Percentiles rank a stretch among this genome's conserved stretches.
phyloP scores from a whole-genome alignment of 2,888 invertebrate genomes.

The Didymodactylos carnosus region DNA sequence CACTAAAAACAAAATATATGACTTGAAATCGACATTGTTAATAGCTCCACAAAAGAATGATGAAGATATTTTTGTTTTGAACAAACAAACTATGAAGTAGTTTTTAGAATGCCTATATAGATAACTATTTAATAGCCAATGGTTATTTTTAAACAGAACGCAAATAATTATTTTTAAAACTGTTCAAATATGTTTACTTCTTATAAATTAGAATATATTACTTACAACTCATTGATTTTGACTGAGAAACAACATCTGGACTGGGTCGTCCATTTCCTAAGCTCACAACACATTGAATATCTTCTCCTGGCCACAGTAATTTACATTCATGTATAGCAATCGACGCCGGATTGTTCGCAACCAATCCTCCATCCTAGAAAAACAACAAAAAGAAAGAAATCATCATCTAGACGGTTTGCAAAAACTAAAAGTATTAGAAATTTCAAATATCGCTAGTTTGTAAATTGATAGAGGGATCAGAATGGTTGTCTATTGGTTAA shows the following conservation, averaged over 20 bases:
- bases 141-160: too few species aligned
- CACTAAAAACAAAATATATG: neutral
- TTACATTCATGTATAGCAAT: constrained; percentile 69
- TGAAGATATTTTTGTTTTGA: too few species aligned
- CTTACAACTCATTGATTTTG: constrained; percentile 9
- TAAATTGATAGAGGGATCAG: too few species aligned
- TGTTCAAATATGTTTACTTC: neutral
- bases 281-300: constrained; percentile 58
- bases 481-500: too few species aligned
- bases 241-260: neutral
- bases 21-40: too few species aligned
- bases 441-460: too few species aligned
- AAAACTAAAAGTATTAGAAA: too few species aligned
- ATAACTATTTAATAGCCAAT: too few species aligned
- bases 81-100: too few species aligned
- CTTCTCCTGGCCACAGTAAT: constrained; percentile 54
- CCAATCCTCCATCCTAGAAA: constrained; percentile 50
- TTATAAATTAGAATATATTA: neutral
- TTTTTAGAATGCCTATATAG: too few species aligned
- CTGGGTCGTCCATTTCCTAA: constrained; percentile 48
- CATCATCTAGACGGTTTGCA: too few species aligned
- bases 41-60: too few species aligned
- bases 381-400: neutral
- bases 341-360: constrained; percentile 69
- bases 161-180: neutral